phyloP scores from a whole-genome alignment of 2,888 invertebrate species.

The Trichopoda pennipes region DNA sequence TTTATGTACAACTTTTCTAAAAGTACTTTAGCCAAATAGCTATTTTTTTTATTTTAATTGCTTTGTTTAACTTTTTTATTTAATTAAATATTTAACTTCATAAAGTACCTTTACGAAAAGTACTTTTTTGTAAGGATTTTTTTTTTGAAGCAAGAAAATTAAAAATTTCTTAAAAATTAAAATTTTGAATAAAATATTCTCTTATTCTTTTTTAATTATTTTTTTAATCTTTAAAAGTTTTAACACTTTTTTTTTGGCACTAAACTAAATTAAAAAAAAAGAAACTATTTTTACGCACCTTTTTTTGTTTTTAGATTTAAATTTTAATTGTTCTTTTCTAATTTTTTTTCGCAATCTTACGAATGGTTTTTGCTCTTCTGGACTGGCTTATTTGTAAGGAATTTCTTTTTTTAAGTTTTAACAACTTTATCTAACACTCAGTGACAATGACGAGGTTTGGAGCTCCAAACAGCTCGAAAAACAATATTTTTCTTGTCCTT shows the following conservation, averaged over 20 bases:
- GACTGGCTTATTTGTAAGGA: constrained; percentile 33
- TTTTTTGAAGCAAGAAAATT: too few relatives aligned
- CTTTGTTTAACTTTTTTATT: too few relatives aligned
- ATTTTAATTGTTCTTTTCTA: constrained; percentile 90
- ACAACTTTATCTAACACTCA: constrained; percentile 52
- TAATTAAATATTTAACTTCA: too few relatives aligned
- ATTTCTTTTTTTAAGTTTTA: constrained; percentile 49
- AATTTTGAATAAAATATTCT: too few relatives aligned
- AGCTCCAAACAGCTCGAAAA: constrained; percentile 69
- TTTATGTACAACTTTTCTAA: too few relatives aligned
- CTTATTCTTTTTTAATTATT: neutral
- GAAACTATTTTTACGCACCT: constrained; percentile 49
- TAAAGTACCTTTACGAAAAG: neutral
- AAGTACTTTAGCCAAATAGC: too few relatives aligned
- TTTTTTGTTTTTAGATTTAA: constrained; percentile 81
- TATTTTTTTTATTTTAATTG: too few relatives aligned
- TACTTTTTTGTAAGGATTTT: neutral
- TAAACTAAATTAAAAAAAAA: constrained; percentile 9
- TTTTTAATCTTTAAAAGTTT: neutral
- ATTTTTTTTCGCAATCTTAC: constrained; percentile 89
- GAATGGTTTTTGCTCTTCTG: constrained; percentile 89
- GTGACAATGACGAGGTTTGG: constrained; percentile 52
- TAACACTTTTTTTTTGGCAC: constrained; percentile 4
- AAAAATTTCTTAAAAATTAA: too few relatives aligned
- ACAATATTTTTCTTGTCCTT: constrained; percentile 61